Base-by-base conservation (phyloP, 2,113 vertebrate genomes). In the Anguilla rostrata region DNA sequence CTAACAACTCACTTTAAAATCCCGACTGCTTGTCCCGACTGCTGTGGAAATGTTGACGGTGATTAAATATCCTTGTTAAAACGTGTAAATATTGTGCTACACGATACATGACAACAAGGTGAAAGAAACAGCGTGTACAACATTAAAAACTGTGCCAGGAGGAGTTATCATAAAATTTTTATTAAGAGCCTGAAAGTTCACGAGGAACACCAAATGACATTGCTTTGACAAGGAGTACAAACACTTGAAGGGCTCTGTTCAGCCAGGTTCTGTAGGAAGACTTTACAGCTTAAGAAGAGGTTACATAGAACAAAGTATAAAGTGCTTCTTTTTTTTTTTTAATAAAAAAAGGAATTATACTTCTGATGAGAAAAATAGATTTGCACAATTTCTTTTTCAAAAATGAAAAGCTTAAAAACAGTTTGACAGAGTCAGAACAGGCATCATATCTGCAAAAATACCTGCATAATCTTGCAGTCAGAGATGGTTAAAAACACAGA, bases 121-220 rank as follows among this genome's bases (percentile, higher is more conserved):
- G 2, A 34, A 9, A 9, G 2, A 34, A 12, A 34, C 2, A 34
- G n/a, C 8, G 34, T 26, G 60, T 26, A 66, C 26, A 22, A 84
- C 8, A 66, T 26, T 29, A 66, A 84, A 16, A 84, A 43, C 14
- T 39, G 22, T 34, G n/a, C 49, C 11, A 83, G 4, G 82, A 39
- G 39, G 0, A 39, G 60, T 3, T 49, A 83, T n/a, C 87, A 87
- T 60, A 92, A 92, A 90, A 90, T 82, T 43, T 94, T 92, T 91
- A 91, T 89, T 91, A 0, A 81, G 53, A 41, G 18, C 89, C 90
- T 71, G 8, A 81, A 88, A 78, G 43, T 85, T 71, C 78, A 84
- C 26, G 78, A 82, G 84, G 71, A 88, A 83, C 80, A 9, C 16
- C 26, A 46, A 39, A 15, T 34, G 80, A 41, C 46, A 41, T 20